Base-by-base conservation (phyloP, 2,113 vertebrate genomes). In the Ammodytes marinus region DNA sequence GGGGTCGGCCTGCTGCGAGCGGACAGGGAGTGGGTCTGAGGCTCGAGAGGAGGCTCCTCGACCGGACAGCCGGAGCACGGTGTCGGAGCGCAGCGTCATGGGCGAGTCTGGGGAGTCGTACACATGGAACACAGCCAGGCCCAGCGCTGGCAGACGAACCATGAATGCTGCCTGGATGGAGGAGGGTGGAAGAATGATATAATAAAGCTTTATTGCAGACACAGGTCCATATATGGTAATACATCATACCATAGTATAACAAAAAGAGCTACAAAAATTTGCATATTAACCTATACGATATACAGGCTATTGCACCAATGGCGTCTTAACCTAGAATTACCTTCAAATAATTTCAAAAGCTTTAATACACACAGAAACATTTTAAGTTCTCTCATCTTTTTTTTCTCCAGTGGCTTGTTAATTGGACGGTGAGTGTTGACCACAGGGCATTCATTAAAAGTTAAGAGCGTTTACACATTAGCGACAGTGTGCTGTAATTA, bases 71-170 rank as follows among this genome's bases (percentile, higher is more conserved):
- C 98, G 93, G 54, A 99, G 52, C 3, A 95, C 93, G 0, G 95
- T 95, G 0, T 97, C 96, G 0, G 98, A 96, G 47, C 90, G 94
- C 2, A 97, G 91, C 0, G 87, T 88, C 90, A 95, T 82, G 0
- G 91, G 95, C 4, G 94, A 89, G 0, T 97, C 96, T 0, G 94
- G 79, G 3, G 96, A 95, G 82, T 93, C 94, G 15, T 96, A 96
- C 46, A 99, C 82, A 83, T 98, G 97, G 92, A 98, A 96, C 79
- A 99, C 91, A 0, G 96, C 91, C 69, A 99, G 94, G 75, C 97
- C 97, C 69, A 99, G 93, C 0, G 97, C 94, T 0, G 97, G 97
- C 58, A 99, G 93, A 8, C 97, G 97, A 3, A 95, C 84, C 82
- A 97, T 96, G 87, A 99, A 92, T 0, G 97, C 97, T 1, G 97